Base-by-base conservation (phyloP, 1,140 invertebrate species). In the Pygmarrhopalites habei region DNA sequence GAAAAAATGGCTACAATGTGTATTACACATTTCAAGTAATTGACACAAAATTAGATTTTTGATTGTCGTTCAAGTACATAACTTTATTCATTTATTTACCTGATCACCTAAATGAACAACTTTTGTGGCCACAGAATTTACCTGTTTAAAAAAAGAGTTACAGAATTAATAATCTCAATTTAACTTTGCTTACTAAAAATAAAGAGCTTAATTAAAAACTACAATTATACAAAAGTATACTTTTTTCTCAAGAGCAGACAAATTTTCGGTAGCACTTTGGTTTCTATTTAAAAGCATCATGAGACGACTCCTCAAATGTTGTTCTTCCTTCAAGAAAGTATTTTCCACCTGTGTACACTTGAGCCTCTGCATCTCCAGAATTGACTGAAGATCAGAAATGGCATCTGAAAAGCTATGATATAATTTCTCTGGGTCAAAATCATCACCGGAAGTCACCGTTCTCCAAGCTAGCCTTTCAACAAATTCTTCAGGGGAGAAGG, bases 41-140 rank as follows among this genome's bases (percentile, higher is more conserved):
- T n/a, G n/a, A n/a, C n/a, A n/a, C n/a, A n/a, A n/a, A n/a, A n/a
- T n/a, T n/a, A n/a, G n/a, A n/a, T n/a, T n/a, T n/a, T n/a, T n/a
- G n/a, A n/a, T n/a, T n/a, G n/a, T n/a, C n/a, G n/a, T n/a, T n/a
- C n/a, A n/a, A n/a, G n/a, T n/a, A n/a, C n/a, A n/a, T n/a, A n/a
- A n/a, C n/a, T n/a, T n/a, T n/a, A n/a, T n/a, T n/a, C n/a, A n/a
- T n/a, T n/a, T n/a, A n/a, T n/a, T n/a, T n/a, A n/a, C n/a, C n/a
- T 98, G 95, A 77, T 98, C 95, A 1, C 95, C 95, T 17, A 99
- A 81, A 80, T 98, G 94, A 53, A 98, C 85, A 19, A 98, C 95
- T 79, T 97, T 95, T 0, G 93, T 95, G 0, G 95, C 95, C 49
- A 98, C 95, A 72, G 88, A 87, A 73, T 96, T 97, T 68, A 99